Conservation (phyloP, 2,888 invertebrate genomes). For the Tetragonisca angustula region DNA sequence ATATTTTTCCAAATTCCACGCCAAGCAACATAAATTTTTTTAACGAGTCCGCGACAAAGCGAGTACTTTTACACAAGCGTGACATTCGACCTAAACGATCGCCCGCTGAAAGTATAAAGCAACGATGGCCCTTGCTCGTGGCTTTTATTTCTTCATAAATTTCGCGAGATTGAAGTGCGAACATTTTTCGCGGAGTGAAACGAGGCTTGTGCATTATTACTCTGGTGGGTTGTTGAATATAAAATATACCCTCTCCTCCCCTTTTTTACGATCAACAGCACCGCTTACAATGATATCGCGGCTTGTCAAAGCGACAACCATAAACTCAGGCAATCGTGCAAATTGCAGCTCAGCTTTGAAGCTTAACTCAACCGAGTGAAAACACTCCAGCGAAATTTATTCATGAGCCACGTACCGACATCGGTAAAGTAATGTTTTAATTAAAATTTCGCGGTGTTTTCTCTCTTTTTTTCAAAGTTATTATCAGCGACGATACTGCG, state of each 20-base stretch:
- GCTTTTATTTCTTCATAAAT: neutral
- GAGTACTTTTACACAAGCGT: neutral
- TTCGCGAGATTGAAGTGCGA: constrained; percentile 23
- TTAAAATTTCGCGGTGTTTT: neutral
- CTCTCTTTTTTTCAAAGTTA: neutral
- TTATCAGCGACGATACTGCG: neutral
- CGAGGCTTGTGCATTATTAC: constrained; percentile 10
- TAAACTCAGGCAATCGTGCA: constrained; percentile 56
- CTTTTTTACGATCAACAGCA: constrained; percentile 36
- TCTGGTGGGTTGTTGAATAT: neutral
- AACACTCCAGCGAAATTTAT: constrained; percentile 64
- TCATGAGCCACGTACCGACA: constrained; percentile 50
- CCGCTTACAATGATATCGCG: constrained; percentile 18
- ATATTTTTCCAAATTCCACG: neutral
- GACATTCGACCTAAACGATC: neutral
- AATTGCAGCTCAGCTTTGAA: constrained; percentile 37
- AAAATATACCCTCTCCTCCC: constrained; percentile 18
- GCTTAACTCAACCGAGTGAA: constrained; percentile 16
- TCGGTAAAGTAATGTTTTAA: constrained; percentile 51
- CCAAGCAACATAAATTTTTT: neutral
- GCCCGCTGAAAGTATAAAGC: neutral
- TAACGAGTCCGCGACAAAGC: neutral
- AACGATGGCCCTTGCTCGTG: neutral
- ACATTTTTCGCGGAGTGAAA: neutral
- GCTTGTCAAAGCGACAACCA: constrained; percentile 46